Evolutionary conservation across 2,888 invertebrate species (phyloP).

Genomic region (Sycophila texana): DNA sequence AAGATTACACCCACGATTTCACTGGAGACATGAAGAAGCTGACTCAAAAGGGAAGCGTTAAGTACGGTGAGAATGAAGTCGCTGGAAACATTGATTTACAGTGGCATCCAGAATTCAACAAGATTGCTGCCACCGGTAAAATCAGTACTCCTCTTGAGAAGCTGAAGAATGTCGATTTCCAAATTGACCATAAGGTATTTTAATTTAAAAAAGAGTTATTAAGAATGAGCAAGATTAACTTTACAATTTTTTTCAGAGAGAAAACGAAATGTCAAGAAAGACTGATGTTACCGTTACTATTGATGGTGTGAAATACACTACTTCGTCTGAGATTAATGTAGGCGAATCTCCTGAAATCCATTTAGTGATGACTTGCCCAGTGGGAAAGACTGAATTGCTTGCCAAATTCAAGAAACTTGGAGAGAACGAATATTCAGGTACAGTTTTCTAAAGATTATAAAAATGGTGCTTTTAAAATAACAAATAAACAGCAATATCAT

Average conservation of each 20-base stretch:
- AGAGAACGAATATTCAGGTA: constrained; percentile 79
- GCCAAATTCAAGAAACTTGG: constrained; percentile 77
- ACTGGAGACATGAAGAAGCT: constrained; percentile 68
- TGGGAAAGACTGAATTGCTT: constrained; percentile 74
- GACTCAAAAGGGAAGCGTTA: constrained; percentile 58
- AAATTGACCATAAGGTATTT: constrained; percentile 69
- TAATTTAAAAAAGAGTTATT: neutral
- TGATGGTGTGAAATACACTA: constrained; percentile 79
- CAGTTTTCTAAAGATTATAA: neutral
- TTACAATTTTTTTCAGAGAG: constrained; percentile 59
- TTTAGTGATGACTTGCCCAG: constrained; percentile 76
- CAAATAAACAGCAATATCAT: constrained; percentile 6
- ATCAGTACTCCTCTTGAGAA: constrained; percentile 67
- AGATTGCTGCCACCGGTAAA: constrained; percentile 63
- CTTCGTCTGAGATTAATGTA: constrained; percentile 78
- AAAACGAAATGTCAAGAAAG: constrained; percentile 62
- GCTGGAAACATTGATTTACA: constrained; percentile 59
- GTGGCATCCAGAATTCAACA: constrained; percentile 61
- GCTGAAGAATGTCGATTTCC: constrained; percentile 66
- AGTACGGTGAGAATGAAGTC: constrained; percentile 65
- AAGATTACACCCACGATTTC: constrained; percentile 75
- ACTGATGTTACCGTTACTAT: constrained; percentile 76
- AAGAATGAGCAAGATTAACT: neutral
- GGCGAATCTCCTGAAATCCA: constrained; percentile 78
- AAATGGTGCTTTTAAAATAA: constrained; percentile 17